Base-by-base conservation (phyloP, 2,888 invertebrate genomes). In the Melieria picta region DNA sequence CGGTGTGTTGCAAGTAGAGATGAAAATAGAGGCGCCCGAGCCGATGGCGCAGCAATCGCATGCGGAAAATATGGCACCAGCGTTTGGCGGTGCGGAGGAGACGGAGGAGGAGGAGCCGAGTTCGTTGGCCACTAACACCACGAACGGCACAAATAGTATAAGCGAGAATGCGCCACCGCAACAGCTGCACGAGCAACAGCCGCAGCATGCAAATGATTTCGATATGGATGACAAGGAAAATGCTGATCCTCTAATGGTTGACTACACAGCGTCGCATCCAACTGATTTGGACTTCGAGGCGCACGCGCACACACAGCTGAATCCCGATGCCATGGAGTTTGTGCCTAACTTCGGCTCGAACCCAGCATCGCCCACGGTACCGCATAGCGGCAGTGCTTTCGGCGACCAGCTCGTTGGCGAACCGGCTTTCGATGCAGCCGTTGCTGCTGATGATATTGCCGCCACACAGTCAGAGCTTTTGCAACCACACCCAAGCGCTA, bases 311-410 rank as follows among this genome's bases (percentile, higher is more conserved):
- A 94, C 93, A 58, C 93, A 92, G 73, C 86, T 95, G 77, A 95
- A 95, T 88, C 95, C 95, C 0, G 91, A 95, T 80, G 95, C 95
- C 16, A 92, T 93, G n/a, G 94, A 94, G 87, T 95, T 95, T 86
- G 90, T 95, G 72, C 85, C 85, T 4, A 79, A 76, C 13, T 82
- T 80, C 73, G 83, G 82, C 0, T 82, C 83, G 3, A 82, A 80
- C 65, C 94, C 94, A 6, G 87, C 89, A 5, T 90, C 91, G 6
- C 90, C 91, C 0, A 72, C 71, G 16, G 67, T 69, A n/a, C 73
- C 72, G 4, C 69, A 65, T 68, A 75, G 68, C 62, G 66, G 43
- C 71, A 75, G 71, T 64, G 58, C 72, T 65, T 66, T 71, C 72
- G 71, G 16, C 65, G 61, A 68, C 57, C 55, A 57, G 65, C 72